Evolutionary conservation across 2,797 vertebrate species (phyloP).

Genomic region (Coregonus ussuriensis): DNA sequence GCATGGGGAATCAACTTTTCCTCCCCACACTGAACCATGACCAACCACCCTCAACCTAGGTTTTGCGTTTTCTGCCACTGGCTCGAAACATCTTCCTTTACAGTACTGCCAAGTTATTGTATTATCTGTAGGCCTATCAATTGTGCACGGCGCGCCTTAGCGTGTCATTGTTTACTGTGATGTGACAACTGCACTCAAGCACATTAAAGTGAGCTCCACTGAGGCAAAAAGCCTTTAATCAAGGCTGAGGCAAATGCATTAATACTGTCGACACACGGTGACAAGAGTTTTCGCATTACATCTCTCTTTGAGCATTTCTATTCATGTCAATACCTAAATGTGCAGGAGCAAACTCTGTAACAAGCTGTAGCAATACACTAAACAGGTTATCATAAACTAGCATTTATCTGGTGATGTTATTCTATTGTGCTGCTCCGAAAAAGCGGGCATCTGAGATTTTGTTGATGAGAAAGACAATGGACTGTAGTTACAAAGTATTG

Average conservation of each 20-base stretch:
- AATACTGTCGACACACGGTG: conserved; percentile 35
- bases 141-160: conserved; percentile 5
- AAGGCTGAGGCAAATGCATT: conserved; percentile 44
- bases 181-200: conserved; percentile 22
- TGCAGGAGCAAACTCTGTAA: conserved; percentile 24
- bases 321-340: conserved; percentile 15
- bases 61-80: not conserved
- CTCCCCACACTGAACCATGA: not conserved
- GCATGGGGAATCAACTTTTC: too few species aligned
- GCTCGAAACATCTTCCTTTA: conserved; percentile 14
- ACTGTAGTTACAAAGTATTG: not conserved
- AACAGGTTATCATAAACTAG: conserved; percentile 41
- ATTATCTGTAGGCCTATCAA: conserved; percentile 23
- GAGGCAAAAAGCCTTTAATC: conserved; percentile 27
- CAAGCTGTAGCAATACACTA: conserved; percentile 19
- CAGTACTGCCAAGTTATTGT: not conserved
- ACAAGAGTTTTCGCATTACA: conserved; percentile 41
- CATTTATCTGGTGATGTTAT: conserved; percentile 33
- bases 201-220: conserved; percentile 6
- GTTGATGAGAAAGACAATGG: not conserved
- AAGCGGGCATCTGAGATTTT: conserved; percentile 5
- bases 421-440: conserved; percentile 21
- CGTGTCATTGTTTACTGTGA: conserved; percentile 24
- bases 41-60: not conserved
- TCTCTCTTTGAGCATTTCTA: conserved; percentile 39